Evolutionary conservation across 2,888 invertebrate genomes (phyloP), one percentile per base, ranked within the genome.

Genomic region (Frankliniella intonsa): DNA sequence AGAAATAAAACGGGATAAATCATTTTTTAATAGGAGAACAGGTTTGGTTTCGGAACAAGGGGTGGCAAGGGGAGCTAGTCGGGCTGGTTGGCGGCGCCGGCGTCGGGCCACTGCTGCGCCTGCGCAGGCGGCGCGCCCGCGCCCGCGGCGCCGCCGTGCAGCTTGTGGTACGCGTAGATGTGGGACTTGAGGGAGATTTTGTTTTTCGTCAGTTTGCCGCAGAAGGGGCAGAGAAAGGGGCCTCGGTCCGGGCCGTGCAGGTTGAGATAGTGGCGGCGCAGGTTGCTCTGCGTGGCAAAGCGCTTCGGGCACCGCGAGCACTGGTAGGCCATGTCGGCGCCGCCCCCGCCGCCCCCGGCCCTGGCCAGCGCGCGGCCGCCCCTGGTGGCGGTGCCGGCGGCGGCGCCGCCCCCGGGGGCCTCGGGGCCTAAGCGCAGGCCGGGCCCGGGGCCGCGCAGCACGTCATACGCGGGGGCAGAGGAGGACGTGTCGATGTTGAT

Each of bases 231-330:
- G 83, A 85, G 85, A 65, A 87, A 87, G 38, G 86, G 86, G 79
- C 85, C 85, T 83, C 86, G 86, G 50, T 84, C 85, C 80, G 86
- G 85, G 82, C 86, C 86, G 84, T 87, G 87, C 50, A 86, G 84
- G 82, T 87, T 87, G 82, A 86, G 84, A 85, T 87, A 86, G 84
- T 87, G 87, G 84, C 87, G 87, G 83, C 86, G 85, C 80, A 87
- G 85, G 83, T 87, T 87, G 69, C 87, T 86, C 84, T 86, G 86
- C 85, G 87, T 87, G 81, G 87, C 86, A 84, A 87, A 87, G 80
- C 86, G 85, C 85, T 87, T 87, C 83, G 86, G 86, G 83, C 87
- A 87, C 81, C 86, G 85, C 19, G 87, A 86, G 83, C 87, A 87
- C 10, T 25, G 69, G 69, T 76, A 76, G 69, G 69, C 69, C 69